Percentiles rank a stretch among this genome's conserved stretches.
These are phyloP conservation scores for Trachops cirrhosus DNA, from an alignment of 2,797 vertebrate genomes.

Conservation along the genomic window DNA sequence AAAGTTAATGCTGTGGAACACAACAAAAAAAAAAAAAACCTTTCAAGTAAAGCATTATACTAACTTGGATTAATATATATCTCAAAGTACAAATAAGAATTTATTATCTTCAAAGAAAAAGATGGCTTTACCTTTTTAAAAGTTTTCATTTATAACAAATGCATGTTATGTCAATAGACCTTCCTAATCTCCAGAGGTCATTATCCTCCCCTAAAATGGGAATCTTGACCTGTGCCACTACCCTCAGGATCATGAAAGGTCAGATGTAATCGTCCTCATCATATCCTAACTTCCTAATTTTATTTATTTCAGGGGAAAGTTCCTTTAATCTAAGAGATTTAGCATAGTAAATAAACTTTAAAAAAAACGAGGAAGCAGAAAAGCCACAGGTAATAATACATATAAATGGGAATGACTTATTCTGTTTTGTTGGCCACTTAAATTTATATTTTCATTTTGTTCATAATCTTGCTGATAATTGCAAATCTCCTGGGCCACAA, in stretches of 20 bases:
- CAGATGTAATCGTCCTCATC: not conserved
- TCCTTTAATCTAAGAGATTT: conserved; percentile 30
- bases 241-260: not conserved
- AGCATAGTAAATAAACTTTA: conserved; percentile 10
- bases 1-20: not conserved
- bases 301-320: conserved; percentile 4
- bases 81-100: not conserved
- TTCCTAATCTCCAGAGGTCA: not conserved
- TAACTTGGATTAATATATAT: conserved; percentile 20
- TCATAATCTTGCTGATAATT: not conserved
- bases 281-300: not conserved
- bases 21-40: not conserved
- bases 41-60: not conserved
- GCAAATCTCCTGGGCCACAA: conserved; percentile 14
- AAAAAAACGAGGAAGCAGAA: not conserved
- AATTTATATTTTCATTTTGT: conserved; percentile 22
- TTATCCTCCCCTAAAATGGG: not conserved
- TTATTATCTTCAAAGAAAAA: conserved; percentile 25
- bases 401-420: conserved; percentile 33
- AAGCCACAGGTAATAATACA: not conserved
- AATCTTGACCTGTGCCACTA: not conserved
- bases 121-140: not conserved
- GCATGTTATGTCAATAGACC: not conserved
- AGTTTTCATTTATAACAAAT: not conserved
- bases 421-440: not conserved